Evolutionary conservation across 35 echinoderm and acorn worm genomes (phyloP).

Genomic region (Lytechinus variegatus): DNA sequence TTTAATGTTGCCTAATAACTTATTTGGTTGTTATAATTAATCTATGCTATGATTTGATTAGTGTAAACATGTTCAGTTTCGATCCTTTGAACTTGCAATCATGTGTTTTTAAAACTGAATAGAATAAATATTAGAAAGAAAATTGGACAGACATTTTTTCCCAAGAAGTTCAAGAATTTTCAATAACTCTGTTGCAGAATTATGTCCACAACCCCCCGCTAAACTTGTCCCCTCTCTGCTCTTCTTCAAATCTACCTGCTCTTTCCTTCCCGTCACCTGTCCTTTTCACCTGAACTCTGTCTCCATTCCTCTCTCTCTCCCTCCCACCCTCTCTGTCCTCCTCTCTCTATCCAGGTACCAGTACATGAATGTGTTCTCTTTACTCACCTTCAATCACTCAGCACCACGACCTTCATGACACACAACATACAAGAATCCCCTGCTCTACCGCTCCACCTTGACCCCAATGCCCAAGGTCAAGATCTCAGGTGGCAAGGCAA

Average conservation of each 20-base stretch:
- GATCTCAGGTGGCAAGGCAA: slow-evolving; percentile 8
- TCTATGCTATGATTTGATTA: too few species aligned
- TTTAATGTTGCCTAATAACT: too few species aligned
- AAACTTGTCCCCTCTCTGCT: too few species aligned
- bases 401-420: slow-evolving; percentile 30
- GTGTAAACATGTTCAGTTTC: too few species aligned
- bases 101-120: too few species aligned
- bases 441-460: neutral
- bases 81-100: too few species aligned
- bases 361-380: neutral
- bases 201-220: neutral
- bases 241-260: too few species aligned
- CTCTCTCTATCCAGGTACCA: neutral
- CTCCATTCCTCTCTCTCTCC: neutral
- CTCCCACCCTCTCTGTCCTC: neutral
- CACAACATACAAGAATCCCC: slow-evolving; percentile 21
- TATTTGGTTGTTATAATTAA: too few species aligned
- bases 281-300: neutral
- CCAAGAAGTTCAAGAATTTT: neutral
- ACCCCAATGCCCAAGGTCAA: slow-evolving; percentile 20
- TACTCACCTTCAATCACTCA: slow-evolving; percentile 33
- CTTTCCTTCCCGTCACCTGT: neutral
- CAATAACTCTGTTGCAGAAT: neutral
- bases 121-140: too few species aligned
- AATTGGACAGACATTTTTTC: too few species aligned